Evolutionary conservation across 2,888 invertebrate genomes (phyloP).

Genomic region (Nomada goodeniana): DNA sequence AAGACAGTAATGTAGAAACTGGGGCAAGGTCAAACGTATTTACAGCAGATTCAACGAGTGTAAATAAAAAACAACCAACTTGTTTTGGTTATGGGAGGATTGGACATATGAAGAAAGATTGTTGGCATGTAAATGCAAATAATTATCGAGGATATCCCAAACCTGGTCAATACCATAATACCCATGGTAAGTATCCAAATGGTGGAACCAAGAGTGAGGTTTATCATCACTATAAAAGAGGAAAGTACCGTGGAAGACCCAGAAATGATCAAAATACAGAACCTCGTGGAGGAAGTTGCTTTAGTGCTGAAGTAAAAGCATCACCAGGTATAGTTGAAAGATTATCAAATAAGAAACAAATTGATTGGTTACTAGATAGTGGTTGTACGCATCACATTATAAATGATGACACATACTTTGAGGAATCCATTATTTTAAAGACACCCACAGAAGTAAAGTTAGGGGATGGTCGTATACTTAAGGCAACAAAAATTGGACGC

Average conservation of each 20-base stretch:
- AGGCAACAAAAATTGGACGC: slow-evolving; percentile 47
- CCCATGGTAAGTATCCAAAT: not conserved
- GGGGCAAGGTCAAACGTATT: slow-evolving; percentile 41
- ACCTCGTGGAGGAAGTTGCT: slow-evolving; percentile 1
- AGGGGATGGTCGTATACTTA: slow-evolving; percentile 52
- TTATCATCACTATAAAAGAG: not conserved
- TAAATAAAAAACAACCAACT: not conserved
- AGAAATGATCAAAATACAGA: not conserved
- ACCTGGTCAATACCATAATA: not conserved
- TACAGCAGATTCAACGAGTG: slow-evolving; percentile 5
- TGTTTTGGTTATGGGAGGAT: slow-evolving; percentile 6
- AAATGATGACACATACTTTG: not conserved
- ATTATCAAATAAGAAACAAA: not conserved
- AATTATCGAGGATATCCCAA: not conserved
- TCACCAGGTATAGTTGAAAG: not conserved
- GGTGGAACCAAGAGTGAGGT: not conserved
- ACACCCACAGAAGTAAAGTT: slow-evolving; percentile 53
- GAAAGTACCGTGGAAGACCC: not conserved
- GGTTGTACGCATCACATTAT: slow-evolving; percentile 25
- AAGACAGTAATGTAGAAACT: not conserved
- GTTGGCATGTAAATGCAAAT: not conserved
- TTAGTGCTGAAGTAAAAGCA: not conserved
- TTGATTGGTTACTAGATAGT: slow-evolving; percentile 20
- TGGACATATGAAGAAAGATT: slow-evolving; percentile 3
- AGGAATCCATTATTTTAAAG: slow-evolving; percentile 19